phyloP scores from a whole-genome alignment of 2,888 invertebrate genomes.

The Acanthoscelides obtectus region DNA sequence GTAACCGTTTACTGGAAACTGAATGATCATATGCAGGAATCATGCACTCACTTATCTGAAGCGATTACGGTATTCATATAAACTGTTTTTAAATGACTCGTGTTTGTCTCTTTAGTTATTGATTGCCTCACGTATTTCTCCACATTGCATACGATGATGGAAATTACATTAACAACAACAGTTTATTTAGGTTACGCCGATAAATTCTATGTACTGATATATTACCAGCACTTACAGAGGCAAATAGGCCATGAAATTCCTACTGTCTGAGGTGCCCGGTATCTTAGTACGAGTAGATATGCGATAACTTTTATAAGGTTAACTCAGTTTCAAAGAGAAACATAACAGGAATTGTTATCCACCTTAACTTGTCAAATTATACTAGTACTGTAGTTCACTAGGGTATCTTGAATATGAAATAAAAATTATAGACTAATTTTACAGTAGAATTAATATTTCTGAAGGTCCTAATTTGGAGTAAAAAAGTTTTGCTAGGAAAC shows the following conservation, averaged over 20 bases:
- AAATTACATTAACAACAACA: not conserved
- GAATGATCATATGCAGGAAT: not conserved
- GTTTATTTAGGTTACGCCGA: not conserved
- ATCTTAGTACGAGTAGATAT: not conserved
- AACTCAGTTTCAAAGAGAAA: not conserved
- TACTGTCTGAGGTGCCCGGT: no score
- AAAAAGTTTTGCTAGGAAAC: no score
- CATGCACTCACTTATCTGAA: not conserved
- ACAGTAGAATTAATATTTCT: no score
- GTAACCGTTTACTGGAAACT: not conserved
- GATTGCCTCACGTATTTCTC: not conserved
- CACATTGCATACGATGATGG: not conserved
- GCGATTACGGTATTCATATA: not conserved
- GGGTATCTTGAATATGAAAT: no score
- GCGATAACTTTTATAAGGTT: not conserved
- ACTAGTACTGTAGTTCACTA: no score
- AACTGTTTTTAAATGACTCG: not conserved
- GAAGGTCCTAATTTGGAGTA: no score
- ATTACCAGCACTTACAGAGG: not conserved
- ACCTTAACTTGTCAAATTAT: not conserved
- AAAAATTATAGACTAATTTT: no score
- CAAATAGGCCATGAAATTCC: not conserved
- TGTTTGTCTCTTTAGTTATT: not conserved
- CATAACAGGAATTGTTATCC: not conserved
- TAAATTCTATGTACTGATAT: not conserved